These are phyloP conservation scores for Drosophila meridiana DNA, from an alignment of 2,888 invertebrate species.

Conservation along the genomic window DNA sequence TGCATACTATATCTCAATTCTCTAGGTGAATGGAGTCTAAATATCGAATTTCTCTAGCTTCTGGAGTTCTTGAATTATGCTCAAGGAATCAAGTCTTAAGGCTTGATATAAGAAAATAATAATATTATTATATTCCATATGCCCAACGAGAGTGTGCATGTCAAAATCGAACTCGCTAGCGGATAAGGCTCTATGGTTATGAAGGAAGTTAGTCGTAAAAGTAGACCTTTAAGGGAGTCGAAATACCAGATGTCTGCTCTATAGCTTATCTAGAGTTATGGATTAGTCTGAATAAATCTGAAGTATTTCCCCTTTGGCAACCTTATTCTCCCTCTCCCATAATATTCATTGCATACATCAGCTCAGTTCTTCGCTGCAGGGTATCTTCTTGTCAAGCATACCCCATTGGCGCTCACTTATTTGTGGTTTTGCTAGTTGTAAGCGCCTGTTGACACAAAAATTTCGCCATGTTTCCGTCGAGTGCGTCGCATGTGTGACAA, in stretches of 20 bases:
- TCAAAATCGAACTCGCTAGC: neutral
- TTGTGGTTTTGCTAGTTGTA: constrained; percentile 37
- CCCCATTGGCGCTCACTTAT: neutral
- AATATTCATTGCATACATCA: neutral
- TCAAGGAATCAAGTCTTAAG: neutral
- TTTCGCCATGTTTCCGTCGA: constrained; percentile 67
- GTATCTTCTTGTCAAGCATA: neutral
- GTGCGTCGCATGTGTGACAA: constrained; percentile 78
- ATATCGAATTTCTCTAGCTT: too few species aligned
- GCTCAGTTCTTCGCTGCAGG: neutral
- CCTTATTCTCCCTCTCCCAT: neutral
- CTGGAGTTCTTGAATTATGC: too few species aligned
- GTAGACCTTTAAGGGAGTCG: too few species aligned
- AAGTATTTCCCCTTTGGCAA: neutral
- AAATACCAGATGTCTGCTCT: too few species aligned
- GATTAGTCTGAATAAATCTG: neutral
- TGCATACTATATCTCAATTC: neutral
- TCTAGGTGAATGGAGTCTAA: neutral
- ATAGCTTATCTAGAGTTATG: neutral
- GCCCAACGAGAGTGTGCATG: neutral
- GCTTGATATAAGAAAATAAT: neutral
- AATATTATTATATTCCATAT: neutral
- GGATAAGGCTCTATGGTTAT: neutral
- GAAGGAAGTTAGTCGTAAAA: too few species aligned
- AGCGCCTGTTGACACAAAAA: constrained; percentile 72